Evolutionary conservation across 2,113 vertebrate genomes (phyloP), one percentile per base, ranked within the genome.

Genomic region (Grammomys surdaster): DNA sequence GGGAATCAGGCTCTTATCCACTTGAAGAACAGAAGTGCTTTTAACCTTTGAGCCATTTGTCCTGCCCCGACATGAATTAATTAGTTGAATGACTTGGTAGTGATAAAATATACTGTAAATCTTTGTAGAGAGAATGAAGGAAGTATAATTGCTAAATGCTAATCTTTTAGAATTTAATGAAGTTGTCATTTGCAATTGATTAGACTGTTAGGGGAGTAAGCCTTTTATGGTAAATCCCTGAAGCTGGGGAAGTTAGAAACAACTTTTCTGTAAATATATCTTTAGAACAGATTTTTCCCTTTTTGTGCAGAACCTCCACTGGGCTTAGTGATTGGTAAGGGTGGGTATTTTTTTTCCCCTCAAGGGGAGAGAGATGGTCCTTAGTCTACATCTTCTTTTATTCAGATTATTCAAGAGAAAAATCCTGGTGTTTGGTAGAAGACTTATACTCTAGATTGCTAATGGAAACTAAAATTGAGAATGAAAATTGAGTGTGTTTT

Each of bases 171-270:
- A 84, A 89, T 63, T 73, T 80, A 94, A 80, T 69, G 40, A 93
- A 95, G 17, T 94, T 94, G 93, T 91, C 90, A 46, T 91, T 94
- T 69, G 60, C 54, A 94, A 89, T 54, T 82, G 60, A 89, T 94
- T 81, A 58, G 31, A 65, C 19, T 89, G 51, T 91, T 65, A 91
- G n/a, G 82, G 63, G 75, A 96, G 84, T 56, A 93, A 78, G 26
- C 36, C 48, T 14, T 90, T 33, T 86, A 63, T 90, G 75, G 63
- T 92, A 63, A 88, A 78, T 93, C 54, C 54, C 24, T 96, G 70
- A 28, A 63, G 40, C 31, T 84, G 56, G 82, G 40, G 16, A 24
- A 77, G 46, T 51, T 89, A 78, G 72, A 77, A 77, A 20, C 76
- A 58, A 80, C 16, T 22, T 82, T 88, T 77, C 56, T 93, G 76